phyloP scores from a whole-genome alignment of 2,113 vertebrate genomes.

The Anas platyrhynchos region DNA sequence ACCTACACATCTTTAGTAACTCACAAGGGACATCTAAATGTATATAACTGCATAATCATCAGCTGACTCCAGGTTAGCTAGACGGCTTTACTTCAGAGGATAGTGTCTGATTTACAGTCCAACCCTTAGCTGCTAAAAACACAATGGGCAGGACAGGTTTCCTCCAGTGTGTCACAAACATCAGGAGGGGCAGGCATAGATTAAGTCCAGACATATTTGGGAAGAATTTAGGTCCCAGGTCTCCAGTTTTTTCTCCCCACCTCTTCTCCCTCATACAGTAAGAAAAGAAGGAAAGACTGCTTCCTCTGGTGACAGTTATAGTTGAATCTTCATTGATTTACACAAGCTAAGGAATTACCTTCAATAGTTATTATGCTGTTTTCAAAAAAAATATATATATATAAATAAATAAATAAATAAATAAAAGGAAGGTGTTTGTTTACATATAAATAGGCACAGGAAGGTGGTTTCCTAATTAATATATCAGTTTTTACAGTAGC shows the following conservation, averaged over 20 bases:
- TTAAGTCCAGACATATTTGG: background rate
- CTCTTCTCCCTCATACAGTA: background rate
- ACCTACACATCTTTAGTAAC: background rate
- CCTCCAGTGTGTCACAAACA: background rate
- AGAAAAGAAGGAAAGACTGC: background rate
- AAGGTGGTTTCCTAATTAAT: background rate
- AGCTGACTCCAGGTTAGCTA: background rate
- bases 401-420: background rate
- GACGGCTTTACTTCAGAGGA: background rate
- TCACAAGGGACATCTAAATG: background rate
- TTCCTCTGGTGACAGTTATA: background rate
- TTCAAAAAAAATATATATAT: background rate
- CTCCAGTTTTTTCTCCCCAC: background rate
- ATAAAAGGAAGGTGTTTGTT: background rate
- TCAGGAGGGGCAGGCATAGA: background rate
- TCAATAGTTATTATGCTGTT: background rate
- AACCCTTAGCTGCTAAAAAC: background rate
- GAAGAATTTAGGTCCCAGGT: background rate
- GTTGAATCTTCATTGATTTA: background rate
- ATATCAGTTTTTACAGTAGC: background rate
- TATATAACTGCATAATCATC: background rate
- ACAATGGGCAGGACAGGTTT: rapidly evolving
- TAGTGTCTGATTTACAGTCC: background rate
- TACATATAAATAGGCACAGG: background rate
- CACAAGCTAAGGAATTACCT: background rate